Evolutionary conservation across 2,888 invertebrate genomes (phyloP), one percentile per base, ranked within the genome.

Genomic region (Drosophila cognata): DNA sequence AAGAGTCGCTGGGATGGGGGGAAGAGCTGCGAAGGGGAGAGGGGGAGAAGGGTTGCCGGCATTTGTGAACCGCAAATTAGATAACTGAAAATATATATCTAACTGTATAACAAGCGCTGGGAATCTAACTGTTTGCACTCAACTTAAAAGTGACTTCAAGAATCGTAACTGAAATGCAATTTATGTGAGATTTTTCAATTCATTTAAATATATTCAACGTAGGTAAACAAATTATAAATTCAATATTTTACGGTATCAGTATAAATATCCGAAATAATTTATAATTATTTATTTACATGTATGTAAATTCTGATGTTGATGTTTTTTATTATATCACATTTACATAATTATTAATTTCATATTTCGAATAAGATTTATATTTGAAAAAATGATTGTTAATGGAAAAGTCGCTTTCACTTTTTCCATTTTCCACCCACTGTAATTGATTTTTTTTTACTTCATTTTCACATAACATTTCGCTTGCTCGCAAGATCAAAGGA

Each of bases 21-120:
- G n/a, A 36, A 8, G 8, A 4, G 18, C 0, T 18, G 1, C 1
- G 21, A 36, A 16, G 8, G 6, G 33, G 7, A 18, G 33, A 3
- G 38, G 38, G 21, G 38, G 38, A n/a, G 36, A 25, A 2, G 28
- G 46, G 2, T n/a, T 5, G 51, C 21, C 18, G n/a, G 35, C 35
- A 11, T 28, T 43, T 28, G 55, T n/a, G 61, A 74, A 69, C 70
- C 79, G 51, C 75, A 65, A 77, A 58, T 68, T 77, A 80, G 81
- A 71, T 64, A 78, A 71, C 63, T 51, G 58, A 31, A 65, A 51
- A 59, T 18, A n/a, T 25, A n/a, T 50, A 63, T 57, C 33, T 64
- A 62, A 59, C 28, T 76, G 46, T 58, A 57, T 51, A 77, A 74
- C 38, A 68, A 70, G 29, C 10, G 50, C 28, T 57, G 56, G 35